Conservation (phyloP, 2,113 vertebrate species). For the Brienomyrus longianalis region DNA sequence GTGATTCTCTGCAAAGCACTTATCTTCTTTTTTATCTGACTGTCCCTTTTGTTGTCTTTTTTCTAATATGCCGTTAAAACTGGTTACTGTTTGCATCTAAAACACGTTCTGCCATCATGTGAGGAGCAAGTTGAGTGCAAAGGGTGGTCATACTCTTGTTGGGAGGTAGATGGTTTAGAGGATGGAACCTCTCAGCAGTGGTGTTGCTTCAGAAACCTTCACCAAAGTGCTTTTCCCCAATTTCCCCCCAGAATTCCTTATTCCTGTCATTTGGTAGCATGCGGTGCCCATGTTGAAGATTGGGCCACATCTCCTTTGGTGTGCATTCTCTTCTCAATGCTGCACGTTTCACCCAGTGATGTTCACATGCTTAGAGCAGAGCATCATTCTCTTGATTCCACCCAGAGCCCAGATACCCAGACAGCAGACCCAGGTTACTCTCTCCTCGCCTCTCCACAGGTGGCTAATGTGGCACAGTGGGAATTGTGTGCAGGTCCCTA, state of each 20-base stretch:
- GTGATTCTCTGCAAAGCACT: background rate
- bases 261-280: background rate
- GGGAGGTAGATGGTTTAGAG: background rate
- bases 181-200: background rate
- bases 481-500: background rate
- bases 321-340: background rate
- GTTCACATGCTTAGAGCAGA: background rate
- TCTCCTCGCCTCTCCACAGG: background rate
- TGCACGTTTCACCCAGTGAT: background rate
- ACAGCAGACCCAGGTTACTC: background rate
- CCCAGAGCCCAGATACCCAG: background rate
- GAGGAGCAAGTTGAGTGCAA: background rate
- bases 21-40: background rate
- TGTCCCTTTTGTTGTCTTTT: background rate
- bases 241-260: background rate
- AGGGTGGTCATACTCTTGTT: background rate
- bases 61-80: background rate
- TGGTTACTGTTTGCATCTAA: background rate
- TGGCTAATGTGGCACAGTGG: background rate
- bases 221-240: background rate
- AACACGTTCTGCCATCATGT: background rate
- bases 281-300: background rate
- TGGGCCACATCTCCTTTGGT: background rate
- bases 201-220: background rate
- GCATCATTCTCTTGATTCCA: background rate